phyloP scores from a whole-genome alignment of 1,140 invertebrate species.

The Anastrepha ludens region DNA sequence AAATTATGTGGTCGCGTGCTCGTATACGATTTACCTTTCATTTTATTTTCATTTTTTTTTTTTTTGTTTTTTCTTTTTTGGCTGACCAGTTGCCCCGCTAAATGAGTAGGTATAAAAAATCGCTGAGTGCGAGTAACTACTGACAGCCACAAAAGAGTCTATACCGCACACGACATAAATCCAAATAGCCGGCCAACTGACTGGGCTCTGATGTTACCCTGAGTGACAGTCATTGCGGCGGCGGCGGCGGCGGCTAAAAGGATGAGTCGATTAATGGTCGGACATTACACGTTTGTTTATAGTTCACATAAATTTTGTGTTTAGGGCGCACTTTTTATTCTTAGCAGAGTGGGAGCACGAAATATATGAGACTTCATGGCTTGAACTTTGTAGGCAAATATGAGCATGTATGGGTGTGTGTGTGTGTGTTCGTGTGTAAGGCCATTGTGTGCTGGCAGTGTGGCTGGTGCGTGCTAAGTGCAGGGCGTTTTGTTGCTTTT shows the following conservation, averaged over 20 bases:
- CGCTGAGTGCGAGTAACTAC: not conserved
- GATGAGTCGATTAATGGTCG: slow-evolving; percentile 49
- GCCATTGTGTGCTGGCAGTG: not conserved
- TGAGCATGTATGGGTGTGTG: not conserved
- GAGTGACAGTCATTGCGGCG: not conserved
- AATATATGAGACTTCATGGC: not conserved
- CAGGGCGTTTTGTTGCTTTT: no score
- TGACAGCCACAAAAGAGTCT: slow-evolving; percentile 1
- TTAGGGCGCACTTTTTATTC: slow-evolving; percentile 11
- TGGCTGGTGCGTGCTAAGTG: no score
- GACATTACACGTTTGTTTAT: slow-evolving; percentile 45
- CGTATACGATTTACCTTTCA: slow-evolving; percentile 49
- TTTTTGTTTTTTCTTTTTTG: not conserved
- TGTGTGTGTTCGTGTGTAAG: not conserved
- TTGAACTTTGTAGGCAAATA: not conserved
- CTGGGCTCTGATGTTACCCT: not conserved
- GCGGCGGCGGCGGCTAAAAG: not conserved
- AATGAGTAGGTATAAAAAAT: slow-evolving; percentile 25
- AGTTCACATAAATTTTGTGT: slow-evolving; percentile 52
- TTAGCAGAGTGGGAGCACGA: not conserved
- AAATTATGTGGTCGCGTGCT: slow-evolving; percentile 56
- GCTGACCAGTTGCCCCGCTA: not conserved
- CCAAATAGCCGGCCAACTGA: not conserved
- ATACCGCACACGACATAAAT: not conserved
- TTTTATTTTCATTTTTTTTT: not conserved